Base-by-base conservation (phyloP, 2,113 vertebrate genomes). In the Tragelaphus imberbis region DNA sequence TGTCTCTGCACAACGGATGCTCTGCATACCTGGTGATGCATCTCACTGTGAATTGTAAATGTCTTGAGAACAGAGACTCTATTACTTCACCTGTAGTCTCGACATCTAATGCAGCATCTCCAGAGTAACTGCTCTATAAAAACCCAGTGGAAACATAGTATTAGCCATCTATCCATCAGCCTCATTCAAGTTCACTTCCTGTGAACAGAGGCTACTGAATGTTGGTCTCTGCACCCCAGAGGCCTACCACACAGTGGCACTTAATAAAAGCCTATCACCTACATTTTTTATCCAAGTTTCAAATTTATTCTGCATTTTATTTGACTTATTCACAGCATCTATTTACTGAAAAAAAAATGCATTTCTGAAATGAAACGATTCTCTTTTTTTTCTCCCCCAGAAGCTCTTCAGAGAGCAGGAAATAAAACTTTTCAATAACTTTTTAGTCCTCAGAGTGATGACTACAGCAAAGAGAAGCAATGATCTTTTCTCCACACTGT, bases 291-390 rank as follows among this genome's bases (percentile, higher is more conserved):
- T 80, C 49, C 27, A 89, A 47, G 47, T 91, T 88, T 84, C 49
- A 61, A 53, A 53, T 55, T 88, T 90, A 65, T 68, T 97, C 88
- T 90, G 8, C 59, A 40, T 71, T 96, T 90, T 82, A 92, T 84
- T 95, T 21, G 8, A 80, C 93, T 95, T 75, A 75, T n/a, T 92
- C 47, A 90, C 55, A 23, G 40, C 2, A 63, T 96, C 59, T 88
- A 91, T 80, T 79, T 79, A 95, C 36, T 84, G 91, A 80, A 49
- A 49, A 49, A 79, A 87, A 95, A 95, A 95, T 2, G 17, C 30
- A 86, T 61, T 95, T 96, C 68, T 95, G 47, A 97, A 95, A 95
- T 88, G n/a, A 80, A 90, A 87, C 7, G 79, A 93, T 77, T 87
- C 5, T 95, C 8, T 47, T 13, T 71, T 21, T 7, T 9, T 71